A percentile compares a stretch with the other conserved stretches of the same genome.
These are phyloP conservation scores for Paraescarpia echinospica DNA, from an alignment of 1,140 invertebrate species.

Conservation along the genomic window DNA sequence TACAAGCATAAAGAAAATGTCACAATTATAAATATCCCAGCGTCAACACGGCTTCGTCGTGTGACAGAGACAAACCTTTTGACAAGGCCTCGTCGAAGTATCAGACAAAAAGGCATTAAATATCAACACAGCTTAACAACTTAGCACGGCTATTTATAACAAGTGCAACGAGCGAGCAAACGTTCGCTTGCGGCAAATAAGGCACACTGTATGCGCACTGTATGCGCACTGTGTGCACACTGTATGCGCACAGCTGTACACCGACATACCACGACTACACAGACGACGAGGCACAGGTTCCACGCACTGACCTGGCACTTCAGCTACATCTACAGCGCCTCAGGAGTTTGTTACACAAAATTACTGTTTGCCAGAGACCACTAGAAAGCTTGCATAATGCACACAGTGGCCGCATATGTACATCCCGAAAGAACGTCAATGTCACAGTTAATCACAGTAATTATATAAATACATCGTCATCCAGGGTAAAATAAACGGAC, in stretches of 20 bases:
- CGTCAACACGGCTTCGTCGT: neutral
- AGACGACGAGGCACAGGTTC: neutral
- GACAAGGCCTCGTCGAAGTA: neutral
- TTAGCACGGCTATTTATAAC: neutral
- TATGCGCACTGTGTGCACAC: neutral
- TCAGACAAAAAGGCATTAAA: neutral
- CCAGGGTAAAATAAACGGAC: neutral
- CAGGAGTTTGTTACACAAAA: neutral
- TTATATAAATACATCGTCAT: neutral
- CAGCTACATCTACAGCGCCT: neutral
- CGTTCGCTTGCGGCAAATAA: neutral
- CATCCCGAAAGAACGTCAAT: neutral
- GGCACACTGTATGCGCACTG: neutral
- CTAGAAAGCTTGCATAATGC: neutral
- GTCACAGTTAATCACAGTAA: neutral
- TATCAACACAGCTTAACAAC: neutral
- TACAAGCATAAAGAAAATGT: neutral
- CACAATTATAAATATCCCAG: neutral
- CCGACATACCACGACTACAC: neutral
- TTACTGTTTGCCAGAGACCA: neutral
- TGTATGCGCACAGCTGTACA: neutral
- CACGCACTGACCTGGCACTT: neutral
- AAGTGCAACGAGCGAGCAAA: neutral
- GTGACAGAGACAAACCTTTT: neutral
- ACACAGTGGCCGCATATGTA: neutral